Conservation (phyloP, 2,113 vertebrate species). For the Otocyon megalotis region DNA sequence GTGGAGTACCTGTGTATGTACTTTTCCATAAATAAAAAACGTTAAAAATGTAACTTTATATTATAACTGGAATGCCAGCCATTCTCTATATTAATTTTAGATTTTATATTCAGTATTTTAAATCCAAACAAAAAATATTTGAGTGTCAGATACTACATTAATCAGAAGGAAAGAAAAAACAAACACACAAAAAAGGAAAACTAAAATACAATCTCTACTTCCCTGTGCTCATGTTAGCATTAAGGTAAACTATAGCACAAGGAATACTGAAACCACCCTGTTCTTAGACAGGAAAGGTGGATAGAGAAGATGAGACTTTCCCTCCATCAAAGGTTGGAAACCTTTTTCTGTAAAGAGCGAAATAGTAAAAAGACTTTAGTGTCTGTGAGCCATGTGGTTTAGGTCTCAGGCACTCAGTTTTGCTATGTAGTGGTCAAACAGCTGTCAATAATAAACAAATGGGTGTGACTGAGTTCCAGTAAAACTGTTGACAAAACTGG, state of each 20-base stretch:
- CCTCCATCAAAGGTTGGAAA: not conserved
- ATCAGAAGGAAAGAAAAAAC: not conserved
- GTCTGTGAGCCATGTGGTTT: not conserved
- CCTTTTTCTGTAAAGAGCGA: not conserved
- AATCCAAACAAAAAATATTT: not conserved
- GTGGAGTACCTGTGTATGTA: rapidly evolving
- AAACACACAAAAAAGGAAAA: not conserved
- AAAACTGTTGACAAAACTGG: not conserved
- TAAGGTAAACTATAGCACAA: not conserved
- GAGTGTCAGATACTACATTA: not conserved
- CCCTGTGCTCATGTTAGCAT: not conserved
- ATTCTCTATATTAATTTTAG: not conserved
- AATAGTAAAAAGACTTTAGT: not conserved
- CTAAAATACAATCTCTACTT: not conserved
- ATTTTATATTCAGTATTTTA: conserved; percentile 9
- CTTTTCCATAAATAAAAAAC: not conserved
- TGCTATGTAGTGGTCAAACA: not conserved
- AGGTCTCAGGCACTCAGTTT: not conserved
- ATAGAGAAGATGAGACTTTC: not conserved
- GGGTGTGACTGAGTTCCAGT: not conserved
- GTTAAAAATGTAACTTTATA: not conserved
- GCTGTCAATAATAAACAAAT: rapidly evolving
- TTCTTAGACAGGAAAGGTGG: not conserved
- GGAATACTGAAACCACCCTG: not conserved
- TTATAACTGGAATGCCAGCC: not conserved